Base-by-base conservation (phyloP, 2,113 vertebrate genomes). In the Notothenia coriiceps region DNA sequence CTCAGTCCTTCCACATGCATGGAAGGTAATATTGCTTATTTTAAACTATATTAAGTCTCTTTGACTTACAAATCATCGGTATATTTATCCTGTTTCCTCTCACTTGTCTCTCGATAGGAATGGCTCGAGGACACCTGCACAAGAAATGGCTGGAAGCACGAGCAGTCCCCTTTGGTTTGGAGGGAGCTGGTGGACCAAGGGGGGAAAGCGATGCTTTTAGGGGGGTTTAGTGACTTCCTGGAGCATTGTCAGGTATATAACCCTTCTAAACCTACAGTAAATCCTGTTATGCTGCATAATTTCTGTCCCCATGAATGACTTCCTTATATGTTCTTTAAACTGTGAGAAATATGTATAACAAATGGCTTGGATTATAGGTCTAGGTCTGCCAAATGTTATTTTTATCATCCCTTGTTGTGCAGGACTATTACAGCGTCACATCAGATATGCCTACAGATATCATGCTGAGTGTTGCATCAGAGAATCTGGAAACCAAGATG, bases 101-200 rank as follows among this genome's bases (percentile, higher is more conserved):
- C 2, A 47, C 35, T 67, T 25, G 1, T 22, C 7, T 78, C 6
- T 63, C 7, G 5, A 18, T 61, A 99, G 98, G 89, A 92, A 61
- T 99, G 98, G 98, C 94, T 98, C 67, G 83, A 88, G 50, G 59
- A 84, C 6, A 85, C 94, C 2, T 98, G 98, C 85, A 57, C 86
- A 57, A 91, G 25, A 57, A 97, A 98, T 82, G 92, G 91, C 61
- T 99, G 98, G 98, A 89, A 86, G 55, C 97, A 99, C 18, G 80
- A 86, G 0, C 17, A 22, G 0, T 97, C 96, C 43, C 98, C 98
- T 68, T 85, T 99, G 59, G 75, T 99, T 77, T 99, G 98, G 98
- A 96, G 98, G 92, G 98, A 99, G 54, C 89, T 99, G 9, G 84
- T 96, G 74, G 92, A 96, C 63, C 96, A 95, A 62, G 97, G 98